A percentile compares a stretch with the other conserved stretches of the same genome.
These are phyloP conservation scores for Stenchaetothrips biformis DNA, from an alignment of 2,888 invertebrate species.

Conservation along the genomic window DNA sequence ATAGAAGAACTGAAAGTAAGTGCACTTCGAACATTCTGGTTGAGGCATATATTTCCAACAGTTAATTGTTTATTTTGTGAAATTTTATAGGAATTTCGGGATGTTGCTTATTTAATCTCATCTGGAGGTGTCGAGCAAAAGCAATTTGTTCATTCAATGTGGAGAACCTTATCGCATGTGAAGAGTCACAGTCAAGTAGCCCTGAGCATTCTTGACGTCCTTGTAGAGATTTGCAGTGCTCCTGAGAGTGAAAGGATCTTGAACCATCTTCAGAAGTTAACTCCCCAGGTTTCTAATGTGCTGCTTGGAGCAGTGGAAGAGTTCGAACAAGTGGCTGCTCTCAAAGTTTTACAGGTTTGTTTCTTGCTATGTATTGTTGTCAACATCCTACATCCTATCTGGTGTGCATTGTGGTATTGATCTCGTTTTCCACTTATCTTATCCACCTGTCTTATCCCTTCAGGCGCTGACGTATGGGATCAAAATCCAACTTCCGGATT, in stretches of 20 bases:
- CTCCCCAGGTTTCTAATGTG: background rate
- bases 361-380: too few species aligned
- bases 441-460: background rate
- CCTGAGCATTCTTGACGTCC: background rate
- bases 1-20: too few species aligned
- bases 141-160: too few species aligned
- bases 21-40: too few species aligned
- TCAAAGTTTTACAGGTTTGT: background rate
- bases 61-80: too few species aligned
- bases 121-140: too few species aligned
- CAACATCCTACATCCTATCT: background rate
- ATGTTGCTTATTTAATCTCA: too few species aligned
- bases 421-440: background rate
- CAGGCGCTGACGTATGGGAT: background rate
- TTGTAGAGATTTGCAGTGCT: background rate
- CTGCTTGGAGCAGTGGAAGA: background rate
- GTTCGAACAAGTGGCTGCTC: background rate
- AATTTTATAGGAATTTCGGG: too few species aligned
- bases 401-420: background rate
- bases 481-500: background rate
- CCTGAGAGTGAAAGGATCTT: background rate
- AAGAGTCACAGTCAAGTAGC: background rate
- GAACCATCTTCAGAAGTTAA: background rate
- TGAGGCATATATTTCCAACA: too few species aligned
- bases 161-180: background rate